Conservation (phyloP, 2,797 vertebrate species). For the Chelon labrosus region DNA sequence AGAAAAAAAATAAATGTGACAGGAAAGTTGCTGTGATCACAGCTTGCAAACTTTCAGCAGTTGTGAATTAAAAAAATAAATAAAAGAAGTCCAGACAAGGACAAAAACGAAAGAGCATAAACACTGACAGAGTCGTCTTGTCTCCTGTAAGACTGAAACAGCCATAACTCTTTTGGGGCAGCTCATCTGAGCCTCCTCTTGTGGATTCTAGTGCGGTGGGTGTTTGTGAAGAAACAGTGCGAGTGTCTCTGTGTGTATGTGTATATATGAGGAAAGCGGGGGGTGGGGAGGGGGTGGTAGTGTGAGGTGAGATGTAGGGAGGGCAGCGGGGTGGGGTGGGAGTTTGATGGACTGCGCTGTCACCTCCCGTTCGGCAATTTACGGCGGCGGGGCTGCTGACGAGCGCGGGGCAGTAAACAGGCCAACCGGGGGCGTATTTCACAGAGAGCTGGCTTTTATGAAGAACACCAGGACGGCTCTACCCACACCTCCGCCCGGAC, state of each 20-base stretch:
- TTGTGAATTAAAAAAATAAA: constrained; percentile 71
- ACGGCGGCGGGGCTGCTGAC: constrained; percentile 96
- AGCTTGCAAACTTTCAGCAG: constrained; percentile 90
- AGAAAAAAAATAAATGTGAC: not conserved
- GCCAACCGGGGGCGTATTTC: constrained; percentile 98
- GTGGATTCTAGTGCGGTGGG: constrained; percentile 79
- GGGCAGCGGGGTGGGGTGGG: constrained; percentile 89
- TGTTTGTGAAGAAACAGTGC: constrained; percentile 62
- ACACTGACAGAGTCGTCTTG: constrained; percentile 82
- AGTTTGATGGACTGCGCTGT: constrained; percentile 98
- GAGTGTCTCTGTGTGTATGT: constrained; percentile 33
- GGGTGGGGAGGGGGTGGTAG: constrained; percentile 83
- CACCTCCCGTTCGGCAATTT: constrained; percentile 96
- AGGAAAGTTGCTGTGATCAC: constrained; percentile 55
- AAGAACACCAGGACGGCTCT: constrained; percentile 97
- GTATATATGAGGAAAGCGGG: constrained; percentile 70
- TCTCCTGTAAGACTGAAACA: constrained; percentile 93
- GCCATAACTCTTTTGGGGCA: constrained; percentile 96
- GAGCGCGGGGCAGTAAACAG: constrained; percentile 99
- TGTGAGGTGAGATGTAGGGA: constrained; percentile 77
- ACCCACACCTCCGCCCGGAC: constrained; percentile 90
- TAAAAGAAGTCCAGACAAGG: constrained; percentile 66
- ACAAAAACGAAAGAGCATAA: constrained; percentile 73
- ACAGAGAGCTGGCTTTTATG: constrained; percentile 99
- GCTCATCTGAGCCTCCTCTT: constrained; percentile 92